These are phyloP conservation scores for Pseudachorutes palmiensis DNA, from an alignment of 1,140 invertebrate species.

Conservation along the genomic window DNA sequence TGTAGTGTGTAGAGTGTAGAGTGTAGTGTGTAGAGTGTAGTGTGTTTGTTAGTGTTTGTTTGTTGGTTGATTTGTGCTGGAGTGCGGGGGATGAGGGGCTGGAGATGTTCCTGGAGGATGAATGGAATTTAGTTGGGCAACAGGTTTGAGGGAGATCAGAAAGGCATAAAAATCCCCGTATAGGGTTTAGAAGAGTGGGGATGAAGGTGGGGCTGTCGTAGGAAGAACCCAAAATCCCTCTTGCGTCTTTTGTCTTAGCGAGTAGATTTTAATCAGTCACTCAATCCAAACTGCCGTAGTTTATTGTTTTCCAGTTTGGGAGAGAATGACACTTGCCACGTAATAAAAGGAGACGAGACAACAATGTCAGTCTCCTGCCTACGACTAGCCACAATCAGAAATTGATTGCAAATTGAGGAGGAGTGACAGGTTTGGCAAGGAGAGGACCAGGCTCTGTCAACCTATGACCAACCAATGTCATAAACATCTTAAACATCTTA, in stretches of 20 bases:
- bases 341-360: neutral
- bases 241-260: neutral
- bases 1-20: neutral
- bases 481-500: too few species aligned
- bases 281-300: neutral
- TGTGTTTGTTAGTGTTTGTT: too few species aligned
- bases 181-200: neutral
- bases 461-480: too few species aligned
- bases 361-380: neutral
- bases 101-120: neutral
- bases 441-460: too few species aligned
- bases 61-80: too few species aligned
- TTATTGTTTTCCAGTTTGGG: neutral
- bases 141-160: slow-evolving; percentile 9
- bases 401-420: slow-evolving; percentile 10
- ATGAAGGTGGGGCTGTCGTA: neutral
- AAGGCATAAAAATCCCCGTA: slow-evolving; percentile 2
- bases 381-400: neutral
- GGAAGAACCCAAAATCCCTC: neutral
- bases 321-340: neutral
- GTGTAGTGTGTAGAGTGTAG: neutral
- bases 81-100: neutral
- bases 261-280: neutral
- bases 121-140: neutral
- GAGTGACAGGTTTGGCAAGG: neutral